Conservation (phyloP, 2,888 invertebrate genomes). For the Sinodicranocentrus sp. region DNA sequence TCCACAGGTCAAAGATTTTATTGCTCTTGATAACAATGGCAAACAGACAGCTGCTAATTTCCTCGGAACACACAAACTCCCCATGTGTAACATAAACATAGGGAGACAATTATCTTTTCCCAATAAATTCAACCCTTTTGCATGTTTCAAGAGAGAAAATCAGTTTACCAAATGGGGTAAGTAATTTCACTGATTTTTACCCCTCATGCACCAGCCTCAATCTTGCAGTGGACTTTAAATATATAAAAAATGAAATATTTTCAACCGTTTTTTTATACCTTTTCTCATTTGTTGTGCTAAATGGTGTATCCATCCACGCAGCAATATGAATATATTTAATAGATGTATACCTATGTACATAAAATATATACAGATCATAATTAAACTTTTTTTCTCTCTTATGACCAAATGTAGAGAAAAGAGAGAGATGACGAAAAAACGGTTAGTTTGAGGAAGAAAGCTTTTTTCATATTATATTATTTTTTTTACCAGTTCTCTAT, state of each 20-base stretch:
- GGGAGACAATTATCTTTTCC: constrained; percentile 13
- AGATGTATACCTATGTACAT: no score
- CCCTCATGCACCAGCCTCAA: no score
- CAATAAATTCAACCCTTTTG: background rate
- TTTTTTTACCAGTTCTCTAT: constrained; percentile 6
- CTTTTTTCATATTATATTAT: no score
- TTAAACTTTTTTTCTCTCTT: no score
- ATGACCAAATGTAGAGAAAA: no score
- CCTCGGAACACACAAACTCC: constrained; percentile 19
- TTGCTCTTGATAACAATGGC: constrained; percentile 31
- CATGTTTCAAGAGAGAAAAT: background rate
- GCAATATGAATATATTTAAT: no score
- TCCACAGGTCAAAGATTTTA: constrained; percentile 44
- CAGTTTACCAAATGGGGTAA: background rate
- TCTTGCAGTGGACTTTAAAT: no score
- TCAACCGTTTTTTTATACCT: constrained; percentile 1
- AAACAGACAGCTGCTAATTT: constrained; percentile 56
- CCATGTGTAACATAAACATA: background rate
- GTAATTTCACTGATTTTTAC: no score
- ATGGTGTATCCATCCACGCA: constrained; percentile 4
- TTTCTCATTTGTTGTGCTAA: no score
- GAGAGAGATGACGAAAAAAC: no score
- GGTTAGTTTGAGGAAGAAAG: no score
- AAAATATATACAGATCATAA: no score
- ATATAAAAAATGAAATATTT: constrained; percentile 1